Conservation (phyloP, 2,797 vertebrate genomes). For the Alectoris magna region DNA sequence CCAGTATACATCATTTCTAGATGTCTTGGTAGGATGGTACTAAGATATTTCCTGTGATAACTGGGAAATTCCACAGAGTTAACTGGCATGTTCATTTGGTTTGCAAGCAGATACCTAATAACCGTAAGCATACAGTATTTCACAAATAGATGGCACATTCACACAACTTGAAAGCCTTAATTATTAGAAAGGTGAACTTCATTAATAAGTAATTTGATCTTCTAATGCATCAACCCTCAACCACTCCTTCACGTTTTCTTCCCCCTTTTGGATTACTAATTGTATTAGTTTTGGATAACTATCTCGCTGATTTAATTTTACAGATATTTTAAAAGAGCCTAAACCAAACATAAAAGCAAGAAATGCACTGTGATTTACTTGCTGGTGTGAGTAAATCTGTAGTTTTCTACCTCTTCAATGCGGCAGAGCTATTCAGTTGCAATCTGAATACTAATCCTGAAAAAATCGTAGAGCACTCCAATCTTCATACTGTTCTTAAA, state of each 20-base stretch:
- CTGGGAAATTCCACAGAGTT: background rate
- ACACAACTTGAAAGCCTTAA: background rate
- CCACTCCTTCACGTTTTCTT: background rate
- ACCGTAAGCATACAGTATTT: background rate
- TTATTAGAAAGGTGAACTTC: background rate
- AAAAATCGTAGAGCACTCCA: background rate
- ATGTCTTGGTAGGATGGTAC: background rate
- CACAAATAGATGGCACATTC: background rate
- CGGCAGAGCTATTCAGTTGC: background rate
- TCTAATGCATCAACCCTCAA: background rate
- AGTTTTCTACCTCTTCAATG: background rate
- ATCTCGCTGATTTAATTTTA: background rate
- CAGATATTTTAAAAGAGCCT: background rate
- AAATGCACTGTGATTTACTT: background rate
- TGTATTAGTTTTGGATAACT: background rate
- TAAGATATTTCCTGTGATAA: background rate
- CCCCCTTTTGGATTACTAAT: background rate
- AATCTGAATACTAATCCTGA: background rate
- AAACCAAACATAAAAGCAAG: background rate
- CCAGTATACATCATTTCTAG: background rate
- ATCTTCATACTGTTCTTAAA: background rate
- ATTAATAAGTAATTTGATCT: background rate
- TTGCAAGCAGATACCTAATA: background rate
- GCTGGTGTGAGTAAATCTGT: background rate
- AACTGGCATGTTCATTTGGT: background rate